phyloP scores from a whole-genome alignment of 2,797 vertebrate genomes.

The Cossypha heuglini region DNA sequence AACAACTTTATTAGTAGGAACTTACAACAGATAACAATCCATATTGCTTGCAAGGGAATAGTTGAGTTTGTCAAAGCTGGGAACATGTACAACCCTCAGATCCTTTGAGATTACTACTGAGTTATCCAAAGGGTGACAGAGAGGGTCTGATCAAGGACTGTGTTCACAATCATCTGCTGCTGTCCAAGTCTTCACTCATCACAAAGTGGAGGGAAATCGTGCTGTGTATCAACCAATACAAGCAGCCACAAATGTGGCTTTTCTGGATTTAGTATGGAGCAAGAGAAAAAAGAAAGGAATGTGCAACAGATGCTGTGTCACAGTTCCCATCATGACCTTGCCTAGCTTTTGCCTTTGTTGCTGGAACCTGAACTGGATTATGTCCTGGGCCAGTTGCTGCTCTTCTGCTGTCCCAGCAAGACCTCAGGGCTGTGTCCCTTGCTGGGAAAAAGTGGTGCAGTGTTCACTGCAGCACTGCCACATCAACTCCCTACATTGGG shows the following conservation, averaged over 20 bases:
- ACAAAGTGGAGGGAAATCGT: neutral
- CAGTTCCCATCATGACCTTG: neutral
- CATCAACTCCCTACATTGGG: accelerated
- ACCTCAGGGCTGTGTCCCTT: neutral
- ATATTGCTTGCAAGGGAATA: neutral
- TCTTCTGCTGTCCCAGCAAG: neutral
- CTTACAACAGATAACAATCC: neutral
- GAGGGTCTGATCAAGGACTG: neutral
- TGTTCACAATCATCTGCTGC: neutral
- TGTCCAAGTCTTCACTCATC: neutral
- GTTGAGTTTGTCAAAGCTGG: neutral
- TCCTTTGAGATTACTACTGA: neutral
- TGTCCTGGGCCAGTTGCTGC: neutral
- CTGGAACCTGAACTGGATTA: neutral
- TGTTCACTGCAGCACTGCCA: accelerated
- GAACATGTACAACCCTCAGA: neutral
- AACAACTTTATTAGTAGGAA: neutral
- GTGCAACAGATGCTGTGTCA: neutral
- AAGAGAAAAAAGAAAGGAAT: neutral
- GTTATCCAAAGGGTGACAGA: neutral
- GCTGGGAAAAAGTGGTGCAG: neutral
- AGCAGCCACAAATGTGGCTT: neutral
- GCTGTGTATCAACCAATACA: neutral
- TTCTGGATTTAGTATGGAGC: neutral
- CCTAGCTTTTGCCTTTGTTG: neutral